Percentiles rank a stretch among this genome's conserved stretches.
Conservation (phyloP, 2,888 invertebrate genomes). For the Eupsilia transversa region DNA sequence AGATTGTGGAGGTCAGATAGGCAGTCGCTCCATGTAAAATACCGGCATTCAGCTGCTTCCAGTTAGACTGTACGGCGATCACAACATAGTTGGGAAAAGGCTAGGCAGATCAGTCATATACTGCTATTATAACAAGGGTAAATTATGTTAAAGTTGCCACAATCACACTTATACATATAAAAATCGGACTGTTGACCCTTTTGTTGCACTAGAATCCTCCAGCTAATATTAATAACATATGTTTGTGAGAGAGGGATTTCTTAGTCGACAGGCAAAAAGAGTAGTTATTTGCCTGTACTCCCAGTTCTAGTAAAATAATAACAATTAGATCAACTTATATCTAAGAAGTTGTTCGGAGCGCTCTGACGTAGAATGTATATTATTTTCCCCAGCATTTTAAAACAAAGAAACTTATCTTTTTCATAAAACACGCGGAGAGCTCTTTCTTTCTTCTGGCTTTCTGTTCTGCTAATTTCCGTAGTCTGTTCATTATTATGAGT, state of each 20-base stretch:
- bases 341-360: conserved; percentile 37
- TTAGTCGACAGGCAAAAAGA: conserved; percentile 19
- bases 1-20: too few relatives aligned
- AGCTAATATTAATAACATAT: not conserved
- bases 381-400: conserved; percentile 47
- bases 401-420: conserved; percentile 61
- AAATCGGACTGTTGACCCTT: not conserved
- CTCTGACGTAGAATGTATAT: conserved; percentile 45
- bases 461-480: conserved; percentile 51
- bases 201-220: not conserved
- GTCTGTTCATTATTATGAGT: conserved; percentile 52
- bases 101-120: not conserved
- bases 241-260: not conserved
- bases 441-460: conserved; percentile 30
- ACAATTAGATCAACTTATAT: conserved; percentile 46
- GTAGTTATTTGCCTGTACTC: not conserved
- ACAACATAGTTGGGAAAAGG: too few relatives aligned
- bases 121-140: not conserved
- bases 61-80: too few relatives aligned
- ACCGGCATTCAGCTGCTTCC: too few relatives aligned
- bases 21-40: too few relatives aligned
- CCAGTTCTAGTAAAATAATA: conserved; percentile 48
- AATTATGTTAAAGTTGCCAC: not conserved
- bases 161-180: not conserved
- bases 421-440: conserved; percentile 41